A percentile compares a stretch with the other conserved stretches of the same genome.
These are phyloP conservation scores for Gari tellinella DNA, from an alignment of 2,888 invertebrate species.

Conservation along the genomic window DNA sequence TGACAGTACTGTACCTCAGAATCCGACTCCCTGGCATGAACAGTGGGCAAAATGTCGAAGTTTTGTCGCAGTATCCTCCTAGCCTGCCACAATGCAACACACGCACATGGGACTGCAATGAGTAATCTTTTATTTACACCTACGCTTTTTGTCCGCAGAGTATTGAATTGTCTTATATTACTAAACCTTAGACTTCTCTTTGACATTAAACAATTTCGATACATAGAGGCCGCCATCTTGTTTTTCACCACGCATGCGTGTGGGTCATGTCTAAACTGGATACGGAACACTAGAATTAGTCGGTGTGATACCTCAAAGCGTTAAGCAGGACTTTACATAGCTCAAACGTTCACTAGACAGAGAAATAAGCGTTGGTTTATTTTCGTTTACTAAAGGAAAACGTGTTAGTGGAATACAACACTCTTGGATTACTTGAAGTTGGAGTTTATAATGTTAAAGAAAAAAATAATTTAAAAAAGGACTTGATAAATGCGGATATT, in stretches of 20 bases:
- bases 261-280: slow-evolving; percentile 47
- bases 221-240: slow-evolving; percentile 60
- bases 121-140: slow-evolving; percentile 33
- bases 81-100: slow-evolving; percentile 32
- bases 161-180: slow-evolving; percentile 41
- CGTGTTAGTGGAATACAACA: too few species aligned
- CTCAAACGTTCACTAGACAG: too few species aligned
- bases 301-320: too few species aligned
- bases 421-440: too few species aligned
- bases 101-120: slow-evolving; percentile 50
- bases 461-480: too few species aligned
- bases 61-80: slow-evolving; percentile 27
- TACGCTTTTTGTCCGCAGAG: slow-evolving; percentile 8
- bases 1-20: too few species aligned
- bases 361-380: too few species aligned
- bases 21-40: slow-evolving; percentile 37
- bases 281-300: not conserved
- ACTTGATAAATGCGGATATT: too few species aligned
- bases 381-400: too few species aligned
- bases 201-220: slow-evolving; percentile 24
- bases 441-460: too few species aligned
- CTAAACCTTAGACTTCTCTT: slow-evolving; percentile 27
- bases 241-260: slow-evolving; percentile 39
- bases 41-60: slow-evolving; percentile 31
- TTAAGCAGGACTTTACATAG: too few species aligned